These are phyloP conservation scores for Cygnus buccinator DNA, from an alignment of 2,113 vertebrate species.

Conservation along the genomic window DNA sequence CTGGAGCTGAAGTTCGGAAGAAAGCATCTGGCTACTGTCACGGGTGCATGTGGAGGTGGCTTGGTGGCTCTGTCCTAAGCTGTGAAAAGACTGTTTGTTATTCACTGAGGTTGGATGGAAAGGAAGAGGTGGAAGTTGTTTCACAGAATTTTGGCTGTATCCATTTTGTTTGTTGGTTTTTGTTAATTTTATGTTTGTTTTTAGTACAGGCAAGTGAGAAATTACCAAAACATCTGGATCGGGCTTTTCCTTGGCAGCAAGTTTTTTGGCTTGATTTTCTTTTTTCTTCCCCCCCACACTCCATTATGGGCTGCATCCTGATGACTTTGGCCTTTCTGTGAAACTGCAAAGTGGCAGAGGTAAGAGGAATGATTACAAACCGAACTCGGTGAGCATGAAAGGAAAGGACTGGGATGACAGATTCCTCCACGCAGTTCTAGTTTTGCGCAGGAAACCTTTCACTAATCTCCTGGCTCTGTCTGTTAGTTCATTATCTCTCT, in stretches of 20 bases:
- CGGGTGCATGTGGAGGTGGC: not conserved
- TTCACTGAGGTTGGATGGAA: not conserved
- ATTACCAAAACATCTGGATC: not conserved
- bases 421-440: not conserved
- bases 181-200: not conserved
- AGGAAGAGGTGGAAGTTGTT: not conserved
- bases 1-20: not conserved
- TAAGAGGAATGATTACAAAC: not conserved
- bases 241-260: not conserved
- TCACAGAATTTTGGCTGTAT: not conserved
- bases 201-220: not conserved
- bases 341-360: not conserved
- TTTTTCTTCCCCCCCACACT: not conserved
- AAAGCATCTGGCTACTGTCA: not conserved
- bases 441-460: not conserved
- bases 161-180: not conserved
- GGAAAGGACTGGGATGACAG: not conserved
- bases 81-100: not conserved
- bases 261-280: not conserved
- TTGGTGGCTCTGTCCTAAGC: not conserved
- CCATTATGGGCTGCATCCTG: not conserved
- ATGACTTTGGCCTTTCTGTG: not conserved
- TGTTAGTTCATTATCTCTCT: not conserved
- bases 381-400: not conserved
- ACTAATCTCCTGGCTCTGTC: not conserved